Base-by-base conservation (phyloP, 2,888 invertebrate species). In the Theodoxus fluviatilis region DNA sequence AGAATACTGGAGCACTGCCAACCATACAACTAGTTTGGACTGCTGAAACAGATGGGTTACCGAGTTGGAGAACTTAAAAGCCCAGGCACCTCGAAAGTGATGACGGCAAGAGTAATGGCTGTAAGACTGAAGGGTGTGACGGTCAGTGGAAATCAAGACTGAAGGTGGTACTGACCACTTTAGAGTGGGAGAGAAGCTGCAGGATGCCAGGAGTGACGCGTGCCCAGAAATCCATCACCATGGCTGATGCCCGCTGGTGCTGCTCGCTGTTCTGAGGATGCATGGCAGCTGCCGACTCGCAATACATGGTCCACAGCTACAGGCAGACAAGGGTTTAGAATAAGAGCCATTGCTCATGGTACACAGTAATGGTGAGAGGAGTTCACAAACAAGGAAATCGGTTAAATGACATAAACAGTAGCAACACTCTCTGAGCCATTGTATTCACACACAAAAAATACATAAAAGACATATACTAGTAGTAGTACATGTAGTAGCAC, bases 151-250 rank as follows among this genome's bases (percentile, higher is more conserved):
- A n/a, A n/a, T n/a, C n/a, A n/a, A 52, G 33, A 55, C 40, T 55
- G 22, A 25, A 31, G 49, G 12, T 33, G 40, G n/a, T 35, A 88
- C 92, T 90, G 81, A 95, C 94, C 87, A 94, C 91, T 91, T 94
- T 97, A 15, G 96, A 94, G 84, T 94, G 93, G 15, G 94, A 93
- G 47, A 98, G 92, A 71, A 99, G 90, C 85, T 98, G 96, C 74
- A 99, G 89, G 71, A 99, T 93, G 74, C 94, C 94, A 0, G 98
- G 98, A 49, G 98, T 98, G 6, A 99, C 94, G 88, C 98, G 94
- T 67, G 95, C 94, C 99, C 99, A 99, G 90, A 99, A 99, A 89
- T 98, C 98, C 79, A 97, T 92, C 69, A 98, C 90, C 76, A 95
- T 94, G 76, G 84, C 79, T 3, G 86, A 82, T 31, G 86, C 86